These are phyloP conservation scores for Myripristis jacobus DNA, from an alignment of 2,797 vertebrate species.

Conservation along the genomic window DNA sequence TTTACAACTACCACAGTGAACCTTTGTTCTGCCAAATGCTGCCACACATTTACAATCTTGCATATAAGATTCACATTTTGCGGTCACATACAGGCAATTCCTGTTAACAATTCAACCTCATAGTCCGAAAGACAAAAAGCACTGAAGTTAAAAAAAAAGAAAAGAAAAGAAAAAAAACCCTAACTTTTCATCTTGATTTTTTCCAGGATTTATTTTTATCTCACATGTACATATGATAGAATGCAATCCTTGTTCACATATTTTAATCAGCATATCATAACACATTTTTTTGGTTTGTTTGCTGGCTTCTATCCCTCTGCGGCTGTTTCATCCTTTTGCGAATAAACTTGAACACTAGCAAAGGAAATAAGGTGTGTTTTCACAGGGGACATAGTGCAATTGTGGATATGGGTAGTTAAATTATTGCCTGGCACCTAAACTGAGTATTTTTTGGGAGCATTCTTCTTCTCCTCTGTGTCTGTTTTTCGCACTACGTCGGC, in stretches of 20 bases:
- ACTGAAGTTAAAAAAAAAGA: too few species aligned
- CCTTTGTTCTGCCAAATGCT: too few species aligned
- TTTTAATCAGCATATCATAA: neutral
- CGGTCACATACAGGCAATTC: too few species aligned
- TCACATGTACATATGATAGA: neutral
- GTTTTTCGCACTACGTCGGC: neutral
- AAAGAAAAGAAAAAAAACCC: too few species aligned
- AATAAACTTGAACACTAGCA: neutral
- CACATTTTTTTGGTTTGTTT: neutral
- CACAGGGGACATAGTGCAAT: neutral
- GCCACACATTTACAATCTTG: too few species aligned
- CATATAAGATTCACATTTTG: too few species aligned
- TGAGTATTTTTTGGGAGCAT: neutral
- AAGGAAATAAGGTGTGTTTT: neutral
- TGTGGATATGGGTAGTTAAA: too few species aligned
- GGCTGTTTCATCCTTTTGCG: neutral
- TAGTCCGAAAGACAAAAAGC: too few species aligned
- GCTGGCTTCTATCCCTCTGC: neutral
- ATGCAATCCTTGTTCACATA: neutral
- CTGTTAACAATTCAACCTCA: too few species aligned
- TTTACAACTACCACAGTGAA: too few species aligned
- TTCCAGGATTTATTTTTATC: neutral
- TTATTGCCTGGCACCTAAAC: too few species aligned
- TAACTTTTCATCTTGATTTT: neutral
- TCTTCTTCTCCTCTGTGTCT: neutral